Base-by-base conservation (phyloP, 1,140 invertebrate genomes). In the Steinernema feltiae region DNA sequence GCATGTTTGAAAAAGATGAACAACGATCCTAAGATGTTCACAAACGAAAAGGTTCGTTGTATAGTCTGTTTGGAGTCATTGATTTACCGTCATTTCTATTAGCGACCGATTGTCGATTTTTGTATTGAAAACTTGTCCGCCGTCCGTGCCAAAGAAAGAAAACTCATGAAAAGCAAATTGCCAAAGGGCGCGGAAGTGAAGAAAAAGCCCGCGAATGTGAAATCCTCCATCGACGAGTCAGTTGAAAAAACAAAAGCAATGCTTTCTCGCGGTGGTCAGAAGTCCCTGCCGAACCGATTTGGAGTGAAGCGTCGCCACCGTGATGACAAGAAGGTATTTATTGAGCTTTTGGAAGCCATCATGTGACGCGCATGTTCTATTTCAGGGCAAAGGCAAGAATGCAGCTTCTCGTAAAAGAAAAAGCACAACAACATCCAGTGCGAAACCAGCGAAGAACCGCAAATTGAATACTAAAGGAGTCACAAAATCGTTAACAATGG, bases 391-490 rank as follows among this genome's bases (percentile, higher is more conserved):
- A 63, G 15, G 53, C 53, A 63, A 63, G 24, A 27, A 27, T 7
- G 15, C 7, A 63, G 53, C 24, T 63, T 15, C 2, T 27, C 53
- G 53, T 3, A 63, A 63, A 27, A 63, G 53, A 27, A 63, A 63
- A 21, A 63, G 53, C 53, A 18, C 24, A 17, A 21, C 24, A 18
- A 18, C 12, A 3, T 7, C 3, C 24, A 27, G 53, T 21, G 12
- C 3, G 7, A 63, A 63, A 27, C 24, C 53, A 15, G 53, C 24
- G 15, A 63, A 63, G 53, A 63, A 63, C 3, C 7, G 53, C 3
- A 63, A 63, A 63, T 63, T 63, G 24, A 63, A 63, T 27, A 63
- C 53, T 3, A 63, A 63, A 21, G 53, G 53, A 15, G 53, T 63
- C 3, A 63, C 53, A 27, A 63, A 63, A 27, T 63, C 53, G 24